A percentile compares a stretch with the other conserved stretches of the same genome.
Conservation (phyloP, 2,113 vertebrate genomes). For the Papio anubis region DNA sequence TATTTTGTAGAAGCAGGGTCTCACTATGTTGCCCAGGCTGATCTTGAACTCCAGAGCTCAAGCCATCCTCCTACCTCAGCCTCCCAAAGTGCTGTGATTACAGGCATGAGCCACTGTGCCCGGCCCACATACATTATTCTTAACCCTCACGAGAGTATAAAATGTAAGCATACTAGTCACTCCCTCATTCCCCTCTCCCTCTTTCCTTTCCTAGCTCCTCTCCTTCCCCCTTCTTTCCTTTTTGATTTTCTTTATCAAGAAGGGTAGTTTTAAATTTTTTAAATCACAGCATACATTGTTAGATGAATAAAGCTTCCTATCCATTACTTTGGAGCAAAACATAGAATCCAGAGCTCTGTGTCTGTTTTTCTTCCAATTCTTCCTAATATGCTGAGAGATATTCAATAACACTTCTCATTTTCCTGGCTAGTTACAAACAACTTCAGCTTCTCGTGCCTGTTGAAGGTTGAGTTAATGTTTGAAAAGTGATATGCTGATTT, state of each 20-base stretch:
- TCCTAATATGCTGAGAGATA: background rate
- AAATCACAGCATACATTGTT: background rate
- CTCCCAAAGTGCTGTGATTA: no score
- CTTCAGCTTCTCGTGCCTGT: background rate
- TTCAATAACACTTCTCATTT: background rate
- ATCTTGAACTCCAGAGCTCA: no score
- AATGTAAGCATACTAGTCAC: background rate
- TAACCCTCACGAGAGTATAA: background rate
- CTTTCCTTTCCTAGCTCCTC: background rate
- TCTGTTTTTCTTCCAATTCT: background rate
- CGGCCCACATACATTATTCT: background rate
- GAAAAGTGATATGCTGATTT: background rate
- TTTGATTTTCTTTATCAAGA: background rate
- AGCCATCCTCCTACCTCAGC: no score
- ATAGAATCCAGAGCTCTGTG: background rate
- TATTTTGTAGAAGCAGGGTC: background rate
- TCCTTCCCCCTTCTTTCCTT: background rate
- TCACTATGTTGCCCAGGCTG: no score
- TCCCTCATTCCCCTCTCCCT: background rate
- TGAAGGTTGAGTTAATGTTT: conserved; percentile 1
- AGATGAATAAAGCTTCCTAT: background rate
- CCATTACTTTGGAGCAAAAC: background rate
- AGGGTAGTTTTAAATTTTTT: background rate
- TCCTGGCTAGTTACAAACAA: background rate
- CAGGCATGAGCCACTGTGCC: no score